Evolutionary conservation across 2,888 invertebrate genomes (phyloP).

Genomic region (Hipparchia sbordonii): DNA sequence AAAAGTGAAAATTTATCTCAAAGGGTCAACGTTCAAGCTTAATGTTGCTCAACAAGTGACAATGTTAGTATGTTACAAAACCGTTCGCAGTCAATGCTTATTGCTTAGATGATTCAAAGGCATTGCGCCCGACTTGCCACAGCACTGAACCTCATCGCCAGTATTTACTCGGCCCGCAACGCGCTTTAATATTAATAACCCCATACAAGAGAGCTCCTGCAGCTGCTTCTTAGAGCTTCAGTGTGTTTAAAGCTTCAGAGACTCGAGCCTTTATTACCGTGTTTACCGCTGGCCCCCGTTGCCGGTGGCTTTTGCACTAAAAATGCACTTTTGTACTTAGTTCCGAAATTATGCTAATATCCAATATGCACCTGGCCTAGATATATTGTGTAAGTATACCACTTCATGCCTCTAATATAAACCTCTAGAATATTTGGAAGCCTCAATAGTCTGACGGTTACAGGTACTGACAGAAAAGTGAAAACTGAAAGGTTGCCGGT

Average conservation of each 20-base stretch:
- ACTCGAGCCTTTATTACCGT: slow-evolving; percentile 69
- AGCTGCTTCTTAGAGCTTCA: slow-evolving; percentile 49
- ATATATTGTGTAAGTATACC: not conserved
- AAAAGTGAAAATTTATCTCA: slow-evolving; percentile 7
- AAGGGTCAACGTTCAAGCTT: not conserved
- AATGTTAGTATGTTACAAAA: not conserved
- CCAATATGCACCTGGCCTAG: slow-evolving; percentile 14
- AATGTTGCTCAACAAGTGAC: not conserved
- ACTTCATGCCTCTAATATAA: not conserved
- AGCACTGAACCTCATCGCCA: slow-evolving; percentile 43
- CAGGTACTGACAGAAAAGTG: no score
- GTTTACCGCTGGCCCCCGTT: slow-evolving; percentile 66
- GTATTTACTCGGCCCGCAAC: slow-evolving; percentile 64
- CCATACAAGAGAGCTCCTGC: slow-evolving; percentile 65
- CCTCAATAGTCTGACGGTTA: no score
- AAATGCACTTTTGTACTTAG: slow-evolving; percentile 55
- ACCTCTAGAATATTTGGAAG: no score
- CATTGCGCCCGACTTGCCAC: slow-evolving; percentile 2
- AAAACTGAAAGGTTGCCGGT: no score
- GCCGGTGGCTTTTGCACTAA: slow-evolving; percentile 50
- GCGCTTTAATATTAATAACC: slow-evolving; percentile 78
- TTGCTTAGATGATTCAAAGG: slow-evolving; percentile 7
- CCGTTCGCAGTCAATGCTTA: not conserved
- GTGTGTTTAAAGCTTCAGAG: slow-evolving; percentile 51
- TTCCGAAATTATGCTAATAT: slow-evolving; percentile 26